A percentile compares a stretch with the other conserved stretches of the same genome.
phyloP scores from a whole-genome alignment of 2,797 vertebrate species.

The Lagocephalus sceleratus region DNA sequence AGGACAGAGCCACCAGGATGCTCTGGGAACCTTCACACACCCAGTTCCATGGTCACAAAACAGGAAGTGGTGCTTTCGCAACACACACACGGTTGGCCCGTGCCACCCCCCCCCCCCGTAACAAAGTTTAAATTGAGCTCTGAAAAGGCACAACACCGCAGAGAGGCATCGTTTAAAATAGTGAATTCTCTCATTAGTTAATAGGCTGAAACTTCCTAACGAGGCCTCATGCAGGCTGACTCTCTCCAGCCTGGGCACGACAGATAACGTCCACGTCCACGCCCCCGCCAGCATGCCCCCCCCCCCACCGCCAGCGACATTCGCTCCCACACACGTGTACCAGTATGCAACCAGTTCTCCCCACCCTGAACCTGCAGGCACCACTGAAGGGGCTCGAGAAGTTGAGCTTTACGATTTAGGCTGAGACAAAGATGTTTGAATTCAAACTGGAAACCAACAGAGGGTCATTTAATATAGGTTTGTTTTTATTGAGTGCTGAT shows the following conservation, averaged over 20 bases:
- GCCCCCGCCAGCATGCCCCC: constrained; percentile 15
- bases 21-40: constrained; percentile 51
- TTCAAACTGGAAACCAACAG: neutral
- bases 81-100: constrained; percentile 32
- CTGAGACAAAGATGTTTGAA: neutral
- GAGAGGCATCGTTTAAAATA: too few species aligned
- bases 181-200: neutral
- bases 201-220: neutral
- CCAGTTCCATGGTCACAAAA: constrained; percentile 54
- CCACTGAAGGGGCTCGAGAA: neutral
- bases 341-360: constrained; percentile 14
- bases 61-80: constrained; percentile 77
- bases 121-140: too few species aligned
- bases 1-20: constrained; percentile 53
- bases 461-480: neutral
- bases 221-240: constrained; percentile 50
- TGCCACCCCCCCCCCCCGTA: too few species aligned
- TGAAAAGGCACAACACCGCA: too few species aligned
- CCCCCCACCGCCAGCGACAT: constrained; percentile 21
- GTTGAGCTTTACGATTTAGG: neutral
- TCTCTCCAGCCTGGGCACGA: constrained; percentile 44
- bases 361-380: neutral
- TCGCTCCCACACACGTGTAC: constrained; percentile 17
- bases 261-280: constrained; percentile 61
- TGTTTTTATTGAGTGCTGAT: too few species aligned